phyloP scores from a whole-genome alignment of 2,113 vertebrate genomes.

The Naja naja region DNA sequence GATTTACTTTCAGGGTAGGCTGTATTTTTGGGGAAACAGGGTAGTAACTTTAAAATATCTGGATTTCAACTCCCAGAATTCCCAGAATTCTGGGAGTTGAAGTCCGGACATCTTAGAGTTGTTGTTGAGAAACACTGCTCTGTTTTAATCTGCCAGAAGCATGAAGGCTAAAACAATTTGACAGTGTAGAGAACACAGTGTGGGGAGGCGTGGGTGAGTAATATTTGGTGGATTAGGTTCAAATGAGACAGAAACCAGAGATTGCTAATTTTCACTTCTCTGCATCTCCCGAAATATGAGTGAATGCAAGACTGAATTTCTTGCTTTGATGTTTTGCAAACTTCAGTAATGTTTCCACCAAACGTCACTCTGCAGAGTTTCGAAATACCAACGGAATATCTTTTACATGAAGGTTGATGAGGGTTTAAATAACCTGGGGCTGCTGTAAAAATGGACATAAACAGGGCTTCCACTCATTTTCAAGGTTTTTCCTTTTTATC shows the following conservation, averaged over 20 bases:
- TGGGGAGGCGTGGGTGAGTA: not conserved
- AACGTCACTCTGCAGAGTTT: not conserved
- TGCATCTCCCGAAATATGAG: not conserved
- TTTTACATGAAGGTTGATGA: not conserved
- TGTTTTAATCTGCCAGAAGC: not conserved
- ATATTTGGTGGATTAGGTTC: not conserved
- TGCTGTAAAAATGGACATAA: not conserved
- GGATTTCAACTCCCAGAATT: too few species aligned
- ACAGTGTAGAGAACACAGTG: not conserved
- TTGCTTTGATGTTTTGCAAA: not conserved
- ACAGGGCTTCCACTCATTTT: not conserved
- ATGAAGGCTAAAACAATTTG: not conserved
- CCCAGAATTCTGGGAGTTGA: too few species aligned
- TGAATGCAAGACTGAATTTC: not conserved
- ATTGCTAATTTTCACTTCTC: not conserved
- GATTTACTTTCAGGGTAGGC: too few species aligned
- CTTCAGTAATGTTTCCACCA: not conserved
- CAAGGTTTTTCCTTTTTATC: not conserved
- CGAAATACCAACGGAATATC: not conserved
- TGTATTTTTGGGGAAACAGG: too few species aligned
- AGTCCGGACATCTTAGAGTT: not conserved
- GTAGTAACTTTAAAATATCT: too few species aligned
- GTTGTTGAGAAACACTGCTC: not conserved
- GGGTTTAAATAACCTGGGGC: not conserved
- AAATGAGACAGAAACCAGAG: not conserved